Conservation (phyloP, 2,888 invertebrate genomes). For the Zygaena filipendulae region DNA sequence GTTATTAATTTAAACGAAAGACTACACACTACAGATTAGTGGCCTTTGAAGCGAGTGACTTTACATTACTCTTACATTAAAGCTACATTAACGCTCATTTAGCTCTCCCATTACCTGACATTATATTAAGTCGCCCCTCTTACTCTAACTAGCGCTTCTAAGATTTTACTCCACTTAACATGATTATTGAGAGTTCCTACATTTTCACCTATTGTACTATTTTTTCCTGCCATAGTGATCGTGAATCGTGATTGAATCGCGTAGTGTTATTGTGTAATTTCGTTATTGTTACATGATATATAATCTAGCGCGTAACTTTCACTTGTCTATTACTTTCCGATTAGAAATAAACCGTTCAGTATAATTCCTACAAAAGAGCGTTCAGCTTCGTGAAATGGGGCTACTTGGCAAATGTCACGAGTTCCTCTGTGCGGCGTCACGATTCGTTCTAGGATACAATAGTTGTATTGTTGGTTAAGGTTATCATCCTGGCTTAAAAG, state of each 20-base stretch:
- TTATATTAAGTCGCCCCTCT: constrained; percentile 40
- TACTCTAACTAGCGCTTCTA: constrained; percentile 30
- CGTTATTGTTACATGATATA: constrained; percentile 24
- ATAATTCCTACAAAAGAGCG: constrained; percentile 40
- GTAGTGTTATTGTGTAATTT: constrained; percentile 21
- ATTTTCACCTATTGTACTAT: constrained; percentile 21
- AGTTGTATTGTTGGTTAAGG: constrained; percentile 50
- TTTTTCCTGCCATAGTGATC: no score
- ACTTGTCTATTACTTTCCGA: constrained; percentile 45
- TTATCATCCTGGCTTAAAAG: constrained; percentile 57
- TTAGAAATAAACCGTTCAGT: constrained; percentile 46
- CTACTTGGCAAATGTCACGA: no score
- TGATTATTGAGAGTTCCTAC: constrained; percentile 33
- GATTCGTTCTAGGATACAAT: constrained; percentile 50
- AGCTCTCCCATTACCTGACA: no score
- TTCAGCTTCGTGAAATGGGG: no score
- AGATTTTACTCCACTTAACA: constrained; percentile 30
- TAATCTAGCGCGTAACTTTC: no score
- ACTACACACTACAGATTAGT: no score
- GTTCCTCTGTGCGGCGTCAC: constrained; percentile 56
- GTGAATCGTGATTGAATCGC: constrained; percentile 12
- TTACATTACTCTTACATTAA: no score
- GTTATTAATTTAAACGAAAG: no score
- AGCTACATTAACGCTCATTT: no score
- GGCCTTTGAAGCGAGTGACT: no score